Evolutionary conservation across 2,113 vertebrate genomes (phyloP), one percentile per base, ranked within the genome.

Genomic region (Alexandromys fortis): DNA sequence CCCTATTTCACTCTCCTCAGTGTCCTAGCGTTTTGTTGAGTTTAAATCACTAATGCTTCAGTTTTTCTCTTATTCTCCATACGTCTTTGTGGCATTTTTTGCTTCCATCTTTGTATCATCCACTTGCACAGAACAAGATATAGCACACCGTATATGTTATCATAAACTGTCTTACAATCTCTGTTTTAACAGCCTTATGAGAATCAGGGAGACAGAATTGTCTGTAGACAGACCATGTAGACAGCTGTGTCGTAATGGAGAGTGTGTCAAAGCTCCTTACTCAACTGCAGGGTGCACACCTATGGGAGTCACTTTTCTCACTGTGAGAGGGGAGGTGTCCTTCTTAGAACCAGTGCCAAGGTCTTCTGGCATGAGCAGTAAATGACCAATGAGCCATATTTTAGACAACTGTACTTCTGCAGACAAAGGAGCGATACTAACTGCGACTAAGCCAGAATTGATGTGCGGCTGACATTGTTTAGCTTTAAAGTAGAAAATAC

Each of bases 401-500:
- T 93, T 72, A 92, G 92, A 89, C 89, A 67, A 73, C 5, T 61
- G 5, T 26, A 90, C 24, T 85, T 92, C n/a, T 35, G 79, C 33
- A 83, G 52, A 86, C 47, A 95, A 91, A n/a, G 79, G 63, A 75
- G 75, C 6, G 61, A 61, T 92, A 91, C 77, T 92, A 85, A 76
- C 93, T 90, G 75, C 92, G 45, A 33, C 72, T 82, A 91, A 82
- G 63, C 12, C 28, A 78, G 92, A 95, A 94, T 30, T 94, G 70
- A 97, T 82, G 90, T 95, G 83, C 75, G 52, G 16, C 42, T 96
- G 77, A 67, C 78, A 87, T 42, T 85, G n/a, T 94, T 65, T 22
- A 88, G 91, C 77, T 96, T 93, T 94, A 47, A 95, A 96, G 65
- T 76, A 38, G 65, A 94, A 88, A 92, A 94, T 68, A 67, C 58